Percentiles rank a stretch among this genome's conserved stretches.
Evolutionary conservation across 2,797 vertebrate species (phyloP).

Genomic region (Tokudaia muenninki): DNA sequence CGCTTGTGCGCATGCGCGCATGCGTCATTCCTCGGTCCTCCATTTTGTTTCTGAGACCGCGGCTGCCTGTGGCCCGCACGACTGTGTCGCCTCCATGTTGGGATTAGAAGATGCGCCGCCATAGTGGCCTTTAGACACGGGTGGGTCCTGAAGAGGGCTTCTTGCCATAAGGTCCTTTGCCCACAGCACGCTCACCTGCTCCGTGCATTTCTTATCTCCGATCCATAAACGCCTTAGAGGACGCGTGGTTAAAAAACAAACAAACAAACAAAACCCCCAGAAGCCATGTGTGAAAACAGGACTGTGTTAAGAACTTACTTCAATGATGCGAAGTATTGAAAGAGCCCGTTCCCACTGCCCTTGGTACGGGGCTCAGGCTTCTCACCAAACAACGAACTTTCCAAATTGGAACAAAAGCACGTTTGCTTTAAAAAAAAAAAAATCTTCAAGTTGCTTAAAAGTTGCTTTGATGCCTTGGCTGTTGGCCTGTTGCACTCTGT

Average conservation of each 20-base stretch:
- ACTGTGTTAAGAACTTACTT: conserved; percentile 30
- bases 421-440: neutral
- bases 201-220: neutral
- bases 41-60: neutral
- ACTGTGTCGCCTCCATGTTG: too few relatives aligned
- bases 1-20: neutral
- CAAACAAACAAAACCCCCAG: neutral
- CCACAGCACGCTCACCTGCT: neutral
- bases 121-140: neutral
- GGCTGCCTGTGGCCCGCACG: neutral
- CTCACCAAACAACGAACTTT: conserved; percentile 53
- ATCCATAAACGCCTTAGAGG: conserved; percentile 27
- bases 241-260: neutral
- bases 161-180: neutral
- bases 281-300: neutral
- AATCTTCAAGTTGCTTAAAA: conserved; percentile 33
- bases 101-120: neutral
- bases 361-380: conserved; percentile 18
- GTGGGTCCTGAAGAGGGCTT: neutral
- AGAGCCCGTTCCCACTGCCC: neutral
- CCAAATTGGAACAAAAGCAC: neutral
- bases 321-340: conserved; percentile 41
- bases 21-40: neutral
- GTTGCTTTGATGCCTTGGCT: neutral
- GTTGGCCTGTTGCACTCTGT: too few relatives aligned